A percentile compares a stretch with the other conserved stretches of the same genome.
Conservation (phyloP, 2,797 vertebrate genomes). For the Echiichthys vipera region DNA sequence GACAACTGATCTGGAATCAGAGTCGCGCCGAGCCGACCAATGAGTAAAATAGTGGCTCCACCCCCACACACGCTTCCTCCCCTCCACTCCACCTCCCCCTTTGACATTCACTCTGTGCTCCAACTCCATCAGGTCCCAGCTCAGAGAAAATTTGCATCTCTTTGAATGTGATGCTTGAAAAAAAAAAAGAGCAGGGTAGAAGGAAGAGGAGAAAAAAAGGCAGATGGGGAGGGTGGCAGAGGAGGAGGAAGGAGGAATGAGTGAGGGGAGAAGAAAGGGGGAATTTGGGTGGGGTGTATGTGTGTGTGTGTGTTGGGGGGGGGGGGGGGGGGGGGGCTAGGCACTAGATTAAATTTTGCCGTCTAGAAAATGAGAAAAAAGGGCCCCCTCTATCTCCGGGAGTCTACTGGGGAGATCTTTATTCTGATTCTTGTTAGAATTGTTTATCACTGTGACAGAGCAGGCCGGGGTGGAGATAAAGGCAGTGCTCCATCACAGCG, state of each 20-base stretch:
- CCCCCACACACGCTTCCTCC: conserved; percentile 18
- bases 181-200: conserved; percentile 54
- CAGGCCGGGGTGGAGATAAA: conserved; percentile 99
- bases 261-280: conserved; percentile 38
- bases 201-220: conserved; percentile 62
- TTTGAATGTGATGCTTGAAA: conserved; percentile 95
- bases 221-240: conserved; percentile 43
- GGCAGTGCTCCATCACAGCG: conserved; percentile 98
- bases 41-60: neutral
- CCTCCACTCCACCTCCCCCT: conserved; percentile 72
- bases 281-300: conserved; percentile 17
- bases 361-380: conserved; percentile 99
- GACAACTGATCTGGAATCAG: neutral
- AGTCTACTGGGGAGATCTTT: conserved; percentile 99
- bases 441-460: conserved; percentile 99
- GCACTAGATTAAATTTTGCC: conserved; percentile 99
- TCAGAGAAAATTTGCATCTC: conserved; percentile 95
- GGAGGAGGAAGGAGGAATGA: conserved; percentile 36
- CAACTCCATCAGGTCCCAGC: conserved; percentile 92
- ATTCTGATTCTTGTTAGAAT: conserved; percentile 99
- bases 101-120: conserved; percentile 92
- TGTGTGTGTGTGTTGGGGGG: neutral
- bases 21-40: neutral
- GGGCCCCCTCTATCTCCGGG: conserved; percentile 92
- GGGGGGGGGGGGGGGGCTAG: conserved; percentile 81